phyloP scores from a whole-genome alignment of 53 echinoderm and acorn worm genomes.

The Glandiceps talaboti region DNA sequence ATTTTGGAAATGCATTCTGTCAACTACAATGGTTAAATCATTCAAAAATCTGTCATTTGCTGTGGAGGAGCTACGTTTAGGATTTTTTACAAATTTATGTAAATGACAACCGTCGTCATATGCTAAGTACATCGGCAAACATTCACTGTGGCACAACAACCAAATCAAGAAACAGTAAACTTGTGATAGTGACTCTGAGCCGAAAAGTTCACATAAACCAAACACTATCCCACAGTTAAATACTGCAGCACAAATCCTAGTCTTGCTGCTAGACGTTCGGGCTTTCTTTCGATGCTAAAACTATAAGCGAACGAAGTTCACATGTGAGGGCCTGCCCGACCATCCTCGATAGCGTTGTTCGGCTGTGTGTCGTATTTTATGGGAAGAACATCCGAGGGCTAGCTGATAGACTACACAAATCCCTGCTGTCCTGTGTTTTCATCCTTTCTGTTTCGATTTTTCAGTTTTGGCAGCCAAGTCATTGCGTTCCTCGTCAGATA shows the following conservation, averaged over 20 bases:
- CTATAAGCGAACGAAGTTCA: no score
- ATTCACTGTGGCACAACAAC: not conserved
- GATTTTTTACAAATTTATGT: no score
- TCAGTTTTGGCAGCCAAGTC: no score
- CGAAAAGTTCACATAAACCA: not conserved
- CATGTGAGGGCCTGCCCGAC: no score
- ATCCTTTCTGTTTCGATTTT: not conserved
- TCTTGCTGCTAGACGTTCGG: no score
- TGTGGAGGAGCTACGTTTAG: not conserved
- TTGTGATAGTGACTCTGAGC: not conserved
- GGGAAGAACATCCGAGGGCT: no score
- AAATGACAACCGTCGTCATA: not conserved
- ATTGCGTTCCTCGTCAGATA: no score
- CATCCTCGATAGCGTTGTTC: no score
- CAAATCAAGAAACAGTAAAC: not conserved
- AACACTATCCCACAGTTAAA: not conserved
- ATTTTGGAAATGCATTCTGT: not conserved
- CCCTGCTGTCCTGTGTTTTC: not conserved
- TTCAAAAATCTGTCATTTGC: not conserved
- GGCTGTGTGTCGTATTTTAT: no score
- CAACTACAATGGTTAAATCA: not conserved
- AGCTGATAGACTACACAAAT: no score
- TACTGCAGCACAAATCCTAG: not conserved
- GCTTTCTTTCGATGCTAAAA: no score
- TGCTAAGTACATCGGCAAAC: not conserved